Conservation (phyloP, 2,888 invertebrate genomes). For the Sipha maydis region DNA sequence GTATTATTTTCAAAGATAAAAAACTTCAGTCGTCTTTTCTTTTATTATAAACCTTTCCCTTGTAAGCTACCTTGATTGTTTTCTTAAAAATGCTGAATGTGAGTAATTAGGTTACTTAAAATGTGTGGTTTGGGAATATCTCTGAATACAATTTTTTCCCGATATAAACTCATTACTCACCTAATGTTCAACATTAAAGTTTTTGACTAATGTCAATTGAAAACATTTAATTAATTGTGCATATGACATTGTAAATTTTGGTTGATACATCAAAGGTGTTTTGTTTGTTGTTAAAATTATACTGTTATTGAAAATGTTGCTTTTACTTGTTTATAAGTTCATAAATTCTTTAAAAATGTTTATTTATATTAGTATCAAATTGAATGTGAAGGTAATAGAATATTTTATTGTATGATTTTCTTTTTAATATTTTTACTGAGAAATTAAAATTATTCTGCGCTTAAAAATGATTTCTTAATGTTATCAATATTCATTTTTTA, state of each 20-base stretch:
- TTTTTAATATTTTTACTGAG: no score
- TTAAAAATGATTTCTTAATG: no score
- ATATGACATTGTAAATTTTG: neutral
- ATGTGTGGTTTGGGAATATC: conserved; percentile 31
- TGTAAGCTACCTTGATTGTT: conserved; percentile 56
- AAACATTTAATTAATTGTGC: neutral
- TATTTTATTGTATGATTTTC: neutral
- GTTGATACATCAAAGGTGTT: neutral
- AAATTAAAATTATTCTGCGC: no score
- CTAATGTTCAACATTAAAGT: neutral
- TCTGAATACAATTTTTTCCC: neutral
- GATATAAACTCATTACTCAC: neutral
- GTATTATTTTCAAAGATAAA: conserved; percentile 56
- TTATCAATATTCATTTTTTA: no score
- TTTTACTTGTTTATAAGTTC: neutral
- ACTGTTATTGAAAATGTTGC: neutral
- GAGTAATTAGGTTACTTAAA: conserved; percentile 40
- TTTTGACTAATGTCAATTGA: neutral
- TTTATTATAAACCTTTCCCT: conserved; percentile 60
- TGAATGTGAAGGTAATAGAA: neutral
- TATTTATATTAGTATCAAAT: neutral
- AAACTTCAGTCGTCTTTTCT: conserved; percentile 56
- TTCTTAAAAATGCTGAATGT: conserved; percentile 17
- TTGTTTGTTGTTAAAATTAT: neutral
- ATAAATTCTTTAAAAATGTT: neutral